These are phyloP conservation scores for Tonatia bakeri DNA, from an alignment of 2,113 vertebrate genomes.

Conservation along the genomic window DNA sequence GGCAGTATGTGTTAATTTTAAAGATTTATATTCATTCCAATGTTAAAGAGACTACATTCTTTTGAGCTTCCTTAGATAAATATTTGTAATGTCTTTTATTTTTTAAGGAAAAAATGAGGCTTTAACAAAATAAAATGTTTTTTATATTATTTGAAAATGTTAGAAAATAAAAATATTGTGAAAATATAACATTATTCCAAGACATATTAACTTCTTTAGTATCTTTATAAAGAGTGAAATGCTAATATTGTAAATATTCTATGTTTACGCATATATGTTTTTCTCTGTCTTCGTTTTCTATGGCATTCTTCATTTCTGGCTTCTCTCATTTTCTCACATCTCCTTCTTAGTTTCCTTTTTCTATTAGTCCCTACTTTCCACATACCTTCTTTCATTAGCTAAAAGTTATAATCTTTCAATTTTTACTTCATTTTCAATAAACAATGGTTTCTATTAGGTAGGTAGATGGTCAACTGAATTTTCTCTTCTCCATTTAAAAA, in stretches of 20 bases:
- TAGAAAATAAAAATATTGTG: conserved; percentile 71
- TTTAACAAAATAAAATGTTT: background rate
- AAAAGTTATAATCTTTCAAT: background rate
- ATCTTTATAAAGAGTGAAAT: conserved; percentile 59
- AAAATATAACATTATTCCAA: conserved; percentile 57
- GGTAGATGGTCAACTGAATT: background rate
- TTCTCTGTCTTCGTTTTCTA: background rate
- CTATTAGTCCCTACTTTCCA: background rate
- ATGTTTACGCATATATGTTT: background rate
- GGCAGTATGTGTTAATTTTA: background rate
- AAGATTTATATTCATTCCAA: background rate
- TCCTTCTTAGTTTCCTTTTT: background rate
- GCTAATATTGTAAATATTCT: conserved; percentile 45
- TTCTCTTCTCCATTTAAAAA: background rate
- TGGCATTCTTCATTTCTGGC: background rate
- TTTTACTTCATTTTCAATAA: conserved; percentile 13
- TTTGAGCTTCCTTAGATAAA: background rate
- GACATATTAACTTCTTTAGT: conserved; percentile 51
- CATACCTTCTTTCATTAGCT: background rate
- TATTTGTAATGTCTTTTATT: conserved; percentile 15
- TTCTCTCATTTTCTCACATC: conserved; percentile 20
- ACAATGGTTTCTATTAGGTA: conserved; percentile 34
- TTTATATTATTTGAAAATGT: conserved; percentile 69
- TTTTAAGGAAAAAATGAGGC: background rate
- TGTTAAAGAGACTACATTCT: conserved; percentile 18